Conservation (phyloP, 1,140 invertebrate genomes). For the Bombus pascuorum region DNA sequence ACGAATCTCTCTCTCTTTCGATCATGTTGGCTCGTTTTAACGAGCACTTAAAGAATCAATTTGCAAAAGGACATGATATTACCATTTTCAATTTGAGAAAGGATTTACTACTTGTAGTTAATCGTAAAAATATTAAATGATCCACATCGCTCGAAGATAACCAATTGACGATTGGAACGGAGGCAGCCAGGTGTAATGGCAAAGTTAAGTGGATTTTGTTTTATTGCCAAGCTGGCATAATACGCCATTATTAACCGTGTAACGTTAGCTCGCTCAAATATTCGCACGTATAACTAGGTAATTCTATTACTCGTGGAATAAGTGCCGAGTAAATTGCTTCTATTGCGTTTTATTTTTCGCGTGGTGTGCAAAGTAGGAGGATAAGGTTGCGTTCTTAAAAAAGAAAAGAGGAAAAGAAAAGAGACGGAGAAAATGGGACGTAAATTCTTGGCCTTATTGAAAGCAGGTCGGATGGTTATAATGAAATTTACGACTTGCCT, state of each 20-base stretch:
- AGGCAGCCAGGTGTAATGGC: not conserved
- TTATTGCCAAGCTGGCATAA: not conserved
- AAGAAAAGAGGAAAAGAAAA: too few species aligned
- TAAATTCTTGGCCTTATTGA: not conserved
- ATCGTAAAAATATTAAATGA: not conserved
- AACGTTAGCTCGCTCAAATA: not conserved
- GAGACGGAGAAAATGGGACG: not conserved
- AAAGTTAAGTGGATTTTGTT: constrained; percentile 22
- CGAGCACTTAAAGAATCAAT: too few species aligned
- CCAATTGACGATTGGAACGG: not conserved
- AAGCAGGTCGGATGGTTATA: not conserved
- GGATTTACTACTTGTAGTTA: not conserved
- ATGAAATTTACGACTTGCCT: constrained; percentile 11
- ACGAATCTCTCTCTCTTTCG: too few species aligned
- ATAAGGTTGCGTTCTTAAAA: too few species aligned
- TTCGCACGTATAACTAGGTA: constrained; percentile 1
- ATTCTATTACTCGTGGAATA: constrained; percentile 25
- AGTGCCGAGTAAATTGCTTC: not conserved
- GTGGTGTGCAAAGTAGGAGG: not conserved
- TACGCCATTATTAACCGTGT: constrained; percentile 4
- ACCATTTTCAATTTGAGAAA: not conserved
- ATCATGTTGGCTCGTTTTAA: too few species aligned
- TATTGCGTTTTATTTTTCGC: not conserved
- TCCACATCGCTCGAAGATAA: not conserved
- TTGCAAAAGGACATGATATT: not conserved